phyloP scores from a whole-genome alignment of 2,113 vertebrate genomes.

The Chauna torquata region DNA sequence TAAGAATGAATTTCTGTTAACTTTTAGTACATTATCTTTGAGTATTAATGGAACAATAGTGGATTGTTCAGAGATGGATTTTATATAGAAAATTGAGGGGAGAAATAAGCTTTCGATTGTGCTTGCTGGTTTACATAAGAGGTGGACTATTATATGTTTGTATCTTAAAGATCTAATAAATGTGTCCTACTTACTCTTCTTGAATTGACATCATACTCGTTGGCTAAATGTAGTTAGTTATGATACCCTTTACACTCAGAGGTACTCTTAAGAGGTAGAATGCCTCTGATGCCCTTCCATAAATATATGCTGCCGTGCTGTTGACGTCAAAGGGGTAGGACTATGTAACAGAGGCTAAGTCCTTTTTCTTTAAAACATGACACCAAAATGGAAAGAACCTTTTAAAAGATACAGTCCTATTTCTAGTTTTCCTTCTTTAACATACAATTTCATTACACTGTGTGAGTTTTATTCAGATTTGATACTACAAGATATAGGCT shows the following conservation, averaged over 20 bases:
- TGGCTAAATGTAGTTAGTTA: neutral
- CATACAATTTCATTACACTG: neutral
- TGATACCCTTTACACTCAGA: neutral
- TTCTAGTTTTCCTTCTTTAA: neutral
- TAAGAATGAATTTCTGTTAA: neutral
- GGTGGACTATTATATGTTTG: neutral
- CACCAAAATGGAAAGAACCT: neutral
- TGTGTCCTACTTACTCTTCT: neutral
- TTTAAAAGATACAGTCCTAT: neutral
- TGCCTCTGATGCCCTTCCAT: neutral
- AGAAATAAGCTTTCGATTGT: neutral
- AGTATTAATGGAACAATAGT: neutral
- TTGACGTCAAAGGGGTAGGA: neutral
- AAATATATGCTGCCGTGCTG: rapidly evolving
- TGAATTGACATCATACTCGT: rapidly evolving
- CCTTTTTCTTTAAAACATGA: neutral
- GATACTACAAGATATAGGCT: neutral
- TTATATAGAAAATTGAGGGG: neutral
- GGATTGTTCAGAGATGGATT: neutral
- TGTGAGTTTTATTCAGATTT: neutral
- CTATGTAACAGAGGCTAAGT: neutral
- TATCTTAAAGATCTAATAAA: neutral
- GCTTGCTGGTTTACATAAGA: neutral
- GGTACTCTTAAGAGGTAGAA: neutral
- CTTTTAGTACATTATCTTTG: neutral